Percentiles rank a stretch among this genome's conserved stretches.
Conservation (phyloP, 2,113 vertebrate species). For the Sorex fumeus region DNA sequence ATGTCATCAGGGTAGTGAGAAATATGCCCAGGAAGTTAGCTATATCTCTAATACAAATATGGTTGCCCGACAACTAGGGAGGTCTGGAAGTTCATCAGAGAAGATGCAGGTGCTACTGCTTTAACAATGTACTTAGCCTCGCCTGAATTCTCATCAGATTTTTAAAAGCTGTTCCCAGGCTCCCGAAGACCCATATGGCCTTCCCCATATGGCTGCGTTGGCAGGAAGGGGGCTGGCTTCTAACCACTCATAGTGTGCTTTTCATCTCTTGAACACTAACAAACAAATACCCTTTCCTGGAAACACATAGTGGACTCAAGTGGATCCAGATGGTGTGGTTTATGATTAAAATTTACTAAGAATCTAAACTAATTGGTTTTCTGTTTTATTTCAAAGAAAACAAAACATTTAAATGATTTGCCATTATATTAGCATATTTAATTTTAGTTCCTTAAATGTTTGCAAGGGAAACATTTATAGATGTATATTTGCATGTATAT, state of each 20-base stretch:
- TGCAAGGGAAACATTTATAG: background rate
- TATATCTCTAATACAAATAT: background rate
- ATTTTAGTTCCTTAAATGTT: background rate
- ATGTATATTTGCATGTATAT: background rate
- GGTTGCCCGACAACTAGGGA: background rate
- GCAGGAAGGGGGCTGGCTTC: background rate
- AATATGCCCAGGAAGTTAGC: background rate
- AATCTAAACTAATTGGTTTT: background rate
- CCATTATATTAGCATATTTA: background rate
- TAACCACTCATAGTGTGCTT: background rate
- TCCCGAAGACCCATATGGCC: background rate
- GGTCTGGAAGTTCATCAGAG: background rate
- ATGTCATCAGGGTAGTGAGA: background rate
- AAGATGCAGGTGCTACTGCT: background rate
- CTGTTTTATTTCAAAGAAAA: background rate
- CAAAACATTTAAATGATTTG: background rate
- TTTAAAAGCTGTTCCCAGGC: too few species aligned
- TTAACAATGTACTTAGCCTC: background rate
- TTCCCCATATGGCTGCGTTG: background rate
- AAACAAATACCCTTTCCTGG: background rate
- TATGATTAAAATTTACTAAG: background rate
- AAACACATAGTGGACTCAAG: background rate
- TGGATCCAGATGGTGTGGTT: background rate
- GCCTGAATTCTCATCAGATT: too few species aligned
- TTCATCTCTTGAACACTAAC: background rate